These are phyloP conservation scores for Carabus problematicus DNA, from an alignment of 2,888 invertebrate species.

Conservation along the genomic window DNA sequence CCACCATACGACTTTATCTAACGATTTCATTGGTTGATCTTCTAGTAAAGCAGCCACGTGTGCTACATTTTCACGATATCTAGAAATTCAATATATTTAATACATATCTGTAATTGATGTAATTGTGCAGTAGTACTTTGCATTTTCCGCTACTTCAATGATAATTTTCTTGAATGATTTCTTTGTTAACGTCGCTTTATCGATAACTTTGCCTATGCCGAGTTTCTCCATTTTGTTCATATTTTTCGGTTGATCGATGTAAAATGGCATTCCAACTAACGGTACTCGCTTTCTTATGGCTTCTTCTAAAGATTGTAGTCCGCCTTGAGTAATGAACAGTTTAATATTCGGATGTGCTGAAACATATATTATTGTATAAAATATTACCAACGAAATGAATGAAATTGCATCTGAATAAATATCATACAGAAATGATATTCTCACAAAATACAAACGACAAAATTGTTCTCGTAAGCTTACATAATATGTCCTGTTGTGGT, in stretches of 20 bases:
- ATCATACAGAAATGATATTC: not conserved
- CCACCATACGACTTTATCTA: slow-evolving; percentile 63
- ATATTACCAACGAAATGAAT: not conserved
- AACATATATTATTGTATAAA: not conserved
- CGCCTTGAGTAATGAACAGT: slow-evolving; percentile 54
- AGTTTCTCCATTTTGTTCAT: slow-evolving; percentile 16
- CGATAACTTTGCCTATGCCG: slow-evolving; percentile 24
- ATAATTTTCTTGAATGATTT: slow-evolving; percentile 48
- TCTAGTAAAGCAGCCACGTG: slow-evolving; percentile 51
- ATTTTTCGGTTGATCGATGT: slow-evolving; percentile 51
- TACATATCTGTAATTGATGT: too few species aligned
- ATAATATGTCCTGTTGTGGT: slow-evolving; percentile 60
- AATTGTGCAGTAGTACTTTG: slow-evolving; percentile 48
- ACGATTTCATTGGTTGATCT: slow-evolving; percentile 56
- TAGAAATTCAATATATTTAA: slow-evolving; percentile 7
- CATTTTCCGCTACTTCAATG: slow-evolving; percentile 49
- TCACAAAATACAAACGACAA: too few species aligned
- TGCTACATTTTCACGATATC: slow-evolving; percentile 44
- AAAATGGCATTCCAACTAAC: slow-evolving; percentile 54
- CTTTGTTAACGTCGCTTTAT: slow-evolving; percentile 38
- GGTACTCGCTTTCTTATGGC: slow-evolving; percentile 56
- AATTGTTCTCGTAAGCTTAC: slow-evolving; percentile 47
- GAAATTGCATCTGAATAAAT: too few species aligned
- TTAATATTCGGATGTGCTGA: slow-evolving; percentile 54
- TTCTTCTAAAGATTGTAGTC: slow-evolving; percentile 56